Base-by-base conservation (phyloP, 2,113 vertebrate species). In the Himantopus leucocephalus region DNA sequence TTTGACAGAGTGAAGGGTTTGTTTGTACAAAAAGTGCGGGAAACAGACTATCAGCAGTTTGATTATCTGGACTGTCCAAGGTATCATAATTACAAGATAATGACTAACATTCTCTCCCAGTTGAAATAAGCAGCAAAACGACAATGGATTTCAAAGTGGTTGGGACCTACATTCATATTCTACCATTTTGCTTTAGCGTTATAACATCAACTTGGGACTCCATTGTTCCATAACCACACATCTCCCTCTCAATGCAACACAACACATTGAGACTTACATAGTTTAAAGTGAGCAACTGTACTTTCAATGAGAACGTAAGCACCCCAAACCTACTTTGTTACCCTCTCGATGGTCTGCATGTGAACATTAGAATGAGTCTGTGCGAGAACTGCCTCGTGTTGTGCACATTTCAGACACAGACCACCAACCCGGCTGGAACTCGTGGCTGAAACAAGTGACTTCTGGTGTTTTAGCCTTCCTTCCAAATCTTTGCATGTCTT, bases 341-440 rank as follows among this genome's bases (percentile, higher is more conserved):
- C 79, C 56, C 98, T 98, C 89, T 99, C 98, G 3, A 99, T 98
- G 91, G 98, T 97, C 96, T 99, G 99, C 73, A 99, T 52, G 7
- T 99, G 99, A 50, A 98, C 94, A 24, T 98, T 98, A 59, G 93
- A 98, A 72, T 99, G 99, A 10, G 99, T 98, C 85, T 98, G 98
- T 11, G 99, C 98, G 86, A 99, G 97, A 32, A 99, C 98, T 4
- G 99, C 99, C 83, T 99, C 99, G 0, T 99, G 98, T 70, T 99
- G 99, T 21, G 99, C 99, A 97, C 99, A 99, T 91, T 98, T 98
- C 92, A 99, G 93, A 98, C 99, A 99, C 81, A 99, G 96, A 48
- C 99, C 99, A 24, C 98, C 97, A 96, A 98, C 98, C 9, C 95
- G 95, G 23, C 64, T 97, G 21, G 94, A 94, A 72, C 80, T 82